These are phyloP conservation scores for Nipponacmea schrenckii DNA, from an alignment of 2,888 invertebrate species.

Conservation along the genomic window DNA sequence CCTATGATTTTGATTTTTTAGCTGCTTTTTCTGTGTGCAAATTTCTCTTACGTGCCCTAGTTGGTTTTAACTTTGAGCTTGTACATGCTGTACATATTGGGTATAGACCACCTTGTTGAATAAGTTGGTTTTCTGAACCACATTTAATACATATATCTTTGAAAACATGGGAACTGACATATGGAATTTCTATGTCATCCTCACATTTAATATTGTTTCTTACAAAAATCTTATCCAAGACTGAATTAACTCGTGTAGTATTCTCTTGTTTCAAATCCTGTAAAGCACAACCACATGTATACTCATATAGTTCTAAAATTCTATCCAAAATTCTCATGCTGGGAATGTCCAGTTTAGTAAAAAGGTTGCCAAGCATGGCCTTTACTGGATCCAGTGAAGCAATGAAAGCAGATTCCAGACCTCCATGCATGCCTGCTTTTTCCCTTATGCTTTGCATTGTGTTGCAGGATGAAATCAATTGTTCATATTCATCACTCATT, in stretches of 20 bases:
- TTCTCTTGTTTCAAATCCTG: background rate
- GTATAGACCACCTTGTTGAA: too few species aligned
- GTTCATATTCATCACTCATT: background rate
- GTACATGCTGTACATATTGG: too few species aligned
- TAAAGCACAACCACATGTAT: background rate
- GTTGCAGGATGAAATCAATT: background rate
- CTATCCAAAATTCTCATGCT: background rate
- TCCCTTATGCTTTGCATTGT: background rate
- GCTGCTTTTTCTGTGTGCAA: too few species aligned
- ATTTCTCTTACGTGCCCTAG: too few species aligned
- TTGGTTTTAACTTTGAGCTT: too few species aligned
- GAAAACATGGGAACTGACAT: background rate
- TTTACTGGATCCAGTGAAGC: background rate
- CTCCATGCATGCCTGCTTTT: background rate
- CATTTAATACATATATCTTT: conserved; percentile 4
- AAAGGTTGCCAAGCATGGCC: too few species aligned
- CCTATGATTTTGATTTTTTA: too few species aligned
- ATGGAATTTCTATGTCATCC: background rate
- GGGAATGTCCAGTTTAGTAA: background rate
- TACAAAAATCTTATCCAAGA: background rate
- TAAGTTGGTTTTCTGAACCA: too few species aligned
- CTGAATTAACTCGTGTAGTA: background rate
- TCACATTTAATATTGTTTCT: background rate
- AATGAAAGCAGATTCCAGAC: background rate
- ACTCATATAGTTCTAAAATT: conserved; percentile 1